Evolutionary conservation across 2,113 vertebrate genomes (phyloP).

Genomic region (Gnathonemus longibarbis): DNA sequence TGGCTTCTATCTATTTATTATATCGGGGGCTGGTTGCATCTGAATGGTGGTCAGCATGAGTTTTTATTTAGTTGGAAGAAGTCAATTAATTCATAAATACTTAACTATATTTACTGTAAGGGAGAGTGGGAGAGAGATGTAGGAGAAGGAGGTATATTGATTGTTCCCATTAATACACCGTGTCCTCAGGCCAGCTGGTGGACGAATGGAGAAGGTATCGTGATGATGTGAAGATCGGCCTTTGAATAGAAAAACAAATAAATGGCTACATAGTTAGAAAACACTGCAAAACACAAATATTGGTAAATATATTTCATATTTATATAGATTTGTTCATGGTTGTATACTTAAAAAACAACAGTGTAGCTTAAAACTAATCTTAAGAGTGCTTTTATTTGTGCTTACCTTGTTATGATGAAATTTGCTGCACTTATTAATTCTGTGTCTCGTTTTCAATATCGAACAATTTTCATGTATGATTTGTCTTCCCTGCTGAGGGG

Average conservation of each 20-base stretch:
- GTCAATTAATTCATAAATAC: conserved; percentile 78
- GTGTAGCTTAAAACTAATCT: too few relatives aligned
- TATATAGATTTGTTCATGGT: neutral
- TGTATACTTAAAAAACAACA: neutral
- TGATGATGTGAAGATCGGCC: neutral
- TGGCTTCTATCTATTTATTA: conserved; percentile 57
- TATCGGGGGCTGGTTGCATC: conserved; percentile 49
- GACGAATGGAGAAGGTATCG: neutral
- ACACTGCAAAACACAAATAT: neutral
- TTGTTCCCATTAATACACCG: conserved; percentile 59
- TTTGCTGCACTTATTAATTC: neutral
- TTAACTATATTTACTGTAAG: conserved; percentile 69
- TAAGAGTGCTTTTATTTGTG: neutral
- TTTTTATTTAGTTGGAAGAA: conserved; percentile 53
- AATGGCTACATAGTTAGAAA: neutral
- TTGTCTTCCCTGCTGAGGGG: neutral
- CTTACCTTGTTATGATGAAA: neutral
- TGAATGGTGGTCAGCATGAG: conserved; percentile 38
- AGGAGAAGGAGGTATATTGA: conserved; percentile 64
- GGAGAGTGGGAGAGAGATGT: conserved; percentile 49
- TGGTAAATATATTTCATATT: neutral
- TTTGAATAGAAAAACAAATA: neutral
- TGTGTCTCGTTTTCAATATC: neutral
- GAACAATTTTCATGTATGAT: neutral
- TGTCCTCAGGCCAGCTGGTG: conserved; percentile 1